These are phyloP conservation scores for Takifugu rubripes DNA, from an alignment of 2,797 vertebrate species.

Conservation along the genomic window DNA sequence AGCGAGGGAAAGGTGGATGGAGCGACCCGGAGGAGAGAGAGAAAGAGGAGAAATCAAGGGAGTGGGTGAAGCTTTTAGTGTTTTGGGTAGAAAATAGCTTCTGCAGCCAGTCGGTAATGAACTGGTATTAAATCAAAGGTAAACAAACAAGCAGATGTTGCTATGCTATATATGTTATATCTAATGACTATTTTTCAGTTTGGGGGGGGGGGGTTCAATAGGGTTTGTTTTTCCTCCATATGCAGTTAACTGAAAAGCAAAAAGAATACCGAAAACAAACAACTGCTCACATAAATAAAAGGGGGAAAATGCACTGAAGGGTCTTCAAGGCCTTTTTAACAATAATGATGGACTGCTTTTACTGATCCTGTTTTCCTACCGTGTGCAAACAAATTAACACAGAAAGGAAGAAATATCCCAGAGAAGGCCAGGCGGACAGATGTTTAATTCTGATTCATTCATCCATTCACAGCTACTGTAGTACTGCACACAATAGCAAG, in stretches of 20 bases:
- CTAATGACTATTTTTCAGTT: not conserved
- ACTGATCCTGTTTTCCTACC: not conserved
- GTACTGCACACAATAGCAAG: not conserved
- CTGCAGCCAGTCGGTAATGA: no score
- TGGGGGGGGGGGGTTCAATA: no score
- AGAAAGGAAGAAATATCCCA: not conserved
- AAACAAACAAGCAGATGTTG: no score
- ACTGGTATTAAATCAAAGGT: no score
- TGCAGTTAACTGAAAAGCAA: not conserved
- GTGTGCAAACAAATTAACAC: not conserved
- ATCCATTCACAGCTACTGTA: not conserved
- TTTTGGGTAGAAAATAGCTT: no score
- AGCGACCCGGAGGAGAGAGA: constrained; percentile 7
- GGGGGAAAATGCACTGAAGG: no score
- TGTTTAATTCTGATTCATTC: not conserved
- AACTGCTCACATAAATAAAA: not conserved
- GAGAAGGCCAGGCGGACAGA: not conserved
- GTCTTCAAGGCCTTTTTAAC: no score
- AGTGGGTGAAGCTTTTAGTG: not conserved
- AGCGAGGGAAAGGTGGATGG: constrained; percentile 20
- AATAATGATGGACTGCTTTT: no score
- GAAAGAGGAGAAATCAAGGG: not conserved
- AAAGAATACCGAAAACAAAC: not conserved
- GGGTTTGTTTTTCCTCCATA: not conserved
- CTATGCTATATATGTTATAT: no score